Conservation (phyloP, 2,113 vertebrate species). For the Rissa tridactyla region DNA sequence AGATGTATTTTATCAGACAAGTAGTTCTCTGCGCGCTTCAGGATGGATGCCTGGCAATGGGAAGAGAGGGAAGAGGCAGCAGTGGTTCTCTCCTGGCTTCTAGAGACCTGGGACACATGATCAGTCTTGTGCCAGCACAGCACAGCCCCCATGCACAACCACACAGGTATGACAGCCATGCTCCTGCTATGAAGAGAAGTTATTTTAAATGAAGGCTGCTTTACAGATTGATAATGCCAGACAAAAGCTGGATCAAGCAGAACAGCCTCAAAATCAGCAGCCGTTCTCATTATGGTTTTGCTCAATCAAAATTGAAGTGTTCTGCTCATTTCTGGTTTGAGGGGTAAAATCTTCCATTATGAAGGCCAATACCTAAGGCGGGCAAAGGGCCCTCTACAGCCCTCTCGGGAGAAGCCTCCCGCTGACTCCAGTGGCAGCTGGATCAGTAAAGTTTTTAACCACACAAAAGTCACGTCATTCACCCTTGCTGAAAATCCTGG, state of each 20-base stretch:
- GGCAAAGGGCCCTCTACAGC: fast-evolving
- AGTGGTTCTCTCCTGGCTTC: neutral
- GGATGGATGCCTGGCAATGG: neutral
- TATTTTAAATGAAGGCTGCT: neutral
- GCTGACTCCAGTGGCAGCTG: neutral
- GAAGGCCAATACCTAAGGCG: neutral
- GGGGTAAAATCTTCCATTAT: neutral
- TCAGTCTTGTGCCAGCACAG: fast-evolving
- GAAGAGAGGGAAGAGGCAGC: neutral
- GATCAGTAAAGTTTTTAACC: neutral
- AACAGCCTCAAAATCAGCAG: neutral
- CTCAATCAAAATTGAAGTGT: neutral
- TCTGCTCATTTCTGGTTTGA: neutral
- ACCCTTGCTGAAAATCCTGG: neutral
- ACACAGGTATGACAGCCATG: neutral
- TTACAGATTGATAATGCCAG: neutral
- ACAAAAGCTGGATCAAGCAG: neutral
- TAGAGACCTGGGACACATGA: fast-evolving
- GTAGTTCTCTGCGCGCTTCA: neutral
- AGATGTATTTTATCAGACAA: neutral
- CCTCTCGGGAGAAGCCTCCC: neutral
- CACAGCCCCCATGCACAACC: neutral
- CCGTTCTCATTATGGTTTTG: neutral
- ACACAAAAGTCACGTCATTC: neutral
- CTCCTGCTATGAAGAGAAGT: neutral